These are phyloP conservation scores for Drosophila mauritiana DNA, from an alignment of 1,140 invertebrate species.

Conservation along the genomic window DNA sequence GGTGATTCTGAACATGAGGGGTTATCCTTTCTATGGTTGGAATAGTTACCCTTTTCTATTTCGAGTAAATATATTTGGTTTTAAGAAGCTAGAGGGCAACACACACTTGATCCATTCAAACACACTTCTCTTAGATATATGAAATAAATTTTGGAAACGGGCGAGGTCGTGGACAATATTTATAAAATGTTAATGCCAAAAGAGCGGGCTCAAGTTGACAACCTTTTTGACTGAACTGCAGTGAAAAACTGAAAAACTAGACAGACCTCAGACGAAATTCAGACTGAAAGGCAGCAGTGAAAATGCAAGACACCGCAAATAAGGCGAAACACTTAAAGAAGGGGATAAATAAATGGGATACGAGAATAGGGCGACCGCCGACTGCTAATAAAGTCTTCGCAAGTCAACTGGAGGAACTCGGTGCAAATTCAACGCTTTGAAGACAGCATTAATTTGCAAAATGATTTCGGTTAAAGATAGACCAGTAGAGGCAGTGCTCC, in stretches of 20 bases:
- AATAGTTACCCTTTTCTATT: too few relatives aligned
- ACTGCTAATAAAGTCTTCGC: slow-evolving; percentile 34
- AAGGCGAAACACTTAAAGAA: slow-evolving; percentile 12
- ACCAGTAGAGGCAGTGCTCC: too few relatives aligned
- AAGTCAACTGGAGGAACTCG: slow-evolving; percentile 5
- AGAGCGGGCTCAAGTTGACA: neutral
- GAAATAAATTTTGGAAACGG: neutral
- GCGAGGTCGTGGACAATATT: neutral
- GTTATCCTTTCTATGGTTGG: too few relatives aligned
- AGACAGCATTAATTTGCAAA: neutral
- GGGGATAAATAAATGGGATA: slow-evolving; percentile 11
- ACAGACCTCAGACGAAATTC: slow-evolving; percentile 18
- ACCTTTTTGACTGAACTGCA: slow-evolving; percentile 23
- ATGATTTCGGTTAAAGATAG: too few relatives aligned
- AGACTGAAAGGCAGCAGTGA: slow-evolving; percentile 23
- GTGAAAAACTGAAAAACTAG: slow-evolving; percentile 30
- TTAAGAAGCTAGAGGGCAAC: too few relatives aligned
- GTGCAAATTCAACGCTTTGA: neutral
- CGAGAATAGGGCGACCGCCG: slow-evolving; percentile 15
- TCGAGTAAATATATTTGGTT: too few relatives aligned
- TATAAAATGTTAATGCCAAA: neutral
- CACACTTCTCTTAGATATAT: neutral
- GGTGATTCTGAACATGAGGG: too few relatives aligned
- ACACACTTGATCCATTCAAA: too few relatives aligned
- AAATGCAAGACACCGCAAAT: slow-evolving; percentile 34